These are phyloP conservation scores for Diadema setosum DNA, from an alignment of 35 echinoderm and acorn worm species.

Conservation along the genomic window DNA sequence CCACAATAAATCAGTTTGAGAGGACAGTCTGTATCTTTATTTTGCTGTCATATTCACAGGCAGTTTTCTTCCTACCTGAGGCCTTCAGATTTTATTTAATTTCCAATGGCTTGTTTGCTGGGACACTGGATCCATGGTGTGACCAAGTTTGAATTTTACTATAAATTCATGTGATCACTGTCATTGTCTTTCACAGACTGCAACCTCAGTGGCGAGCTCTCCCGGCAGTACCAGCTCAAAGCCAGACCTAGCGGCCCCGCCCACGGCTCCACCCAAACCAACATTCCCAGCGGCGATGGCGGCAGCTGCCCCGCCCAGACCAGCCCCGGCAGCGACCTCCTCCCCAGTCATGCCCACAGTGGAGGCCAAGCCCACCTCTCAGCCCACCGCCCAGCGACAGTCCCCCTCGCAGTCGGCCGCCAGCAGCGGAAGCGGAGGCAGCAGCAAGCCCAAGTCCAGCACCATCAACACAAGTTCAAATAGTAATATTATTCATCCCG, in stretches of 20 bases:
- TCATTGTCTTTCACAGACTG: not conserved
- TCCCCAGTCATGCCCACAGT: not conserved
- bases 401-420: not conserved
- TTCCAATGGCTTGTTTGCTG: no score
- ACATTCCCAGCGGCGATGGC: not conserved
- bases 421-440: not conserved
- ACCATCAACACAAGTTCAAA: constrained; percentile 72
- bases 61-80: no score
- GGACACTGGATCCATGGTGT: no score
- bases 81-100: no score
- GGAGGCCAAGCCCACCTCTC: no score
- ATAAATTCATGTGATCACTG: not conserved
- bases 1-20: no score
- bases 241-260: not conserved
- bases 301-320: not conserved
- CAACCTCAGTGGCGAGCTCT: constrained; percentile 14
- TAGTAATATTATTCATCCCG: constrained; percentile 97
- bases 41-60: no score
- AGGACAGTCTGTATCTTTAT: no score
- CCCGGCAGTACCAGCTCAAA: not conserved
- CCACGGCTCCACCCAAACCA: constrained; percentile 17
- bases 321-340: not conserved
- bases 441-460: constrained; percentile 23
- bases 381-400: no score
- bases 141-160: no score